phyloP scores from a whole-genome alignment of 2,797 vertebrate genomes.

The Myoxocephalus aenaeus region DNA sequence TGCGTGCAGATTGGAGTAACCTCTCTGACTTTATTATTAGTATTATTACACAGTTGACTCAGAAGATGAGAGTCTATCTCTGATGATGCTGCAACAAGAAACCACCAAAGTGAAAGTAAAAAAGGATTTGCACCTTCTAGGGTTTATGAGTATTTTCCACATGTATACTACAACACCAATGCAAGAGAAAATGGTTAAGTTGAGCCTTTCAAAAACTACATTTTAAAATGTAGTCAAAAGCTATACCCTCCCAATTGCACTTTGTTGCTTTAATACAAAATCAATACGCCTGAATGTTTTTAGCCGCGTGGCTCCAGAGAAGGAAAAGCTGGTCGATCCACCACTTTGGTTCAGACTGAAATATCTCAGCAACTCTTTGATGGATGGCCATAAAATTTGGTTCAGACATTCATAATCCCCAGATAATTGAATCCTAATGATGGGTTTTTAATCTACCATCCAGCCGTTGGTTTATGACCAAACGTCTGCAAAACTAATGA shows the following conservation, averaged over 20 bases:
- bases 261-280: too few species aligned
- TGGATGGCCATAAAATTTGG: not conserved
- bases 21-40: slow-evolving; percentile 31
- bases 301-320: not conserved
- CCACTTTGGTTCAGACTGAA: not conserved
- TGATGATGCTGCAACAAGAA: slow-evolving; percentile 29
- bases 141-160: not conserved
- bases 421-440: too few species aligned
- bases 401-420: not conserved
- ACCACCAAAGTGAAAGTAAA: not conserved
- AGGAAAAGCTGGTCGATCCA: not conserved
- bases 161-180: not conserved
- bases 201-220: too few species aligned
- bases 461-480: not conserved
- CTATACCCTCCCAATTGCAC: too few species aligned
- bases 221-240: too few species aligned
- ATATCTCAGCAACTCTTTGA: not conserved
- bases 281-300: not conserved
- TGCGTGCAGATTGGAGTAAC: slow-evolving; percentile 30
- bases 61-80: not conserved
- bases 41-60: not conserved
- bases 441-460: not conserved
- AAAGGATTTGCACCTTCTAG: slow-evolving; percentile 13
- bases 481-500: not conserved
- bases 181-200: not conserved